Evolutionary conservation across 2,888 invertebrate species (phyloP).

Genomic region (Augochlorella aurata): DNA sequence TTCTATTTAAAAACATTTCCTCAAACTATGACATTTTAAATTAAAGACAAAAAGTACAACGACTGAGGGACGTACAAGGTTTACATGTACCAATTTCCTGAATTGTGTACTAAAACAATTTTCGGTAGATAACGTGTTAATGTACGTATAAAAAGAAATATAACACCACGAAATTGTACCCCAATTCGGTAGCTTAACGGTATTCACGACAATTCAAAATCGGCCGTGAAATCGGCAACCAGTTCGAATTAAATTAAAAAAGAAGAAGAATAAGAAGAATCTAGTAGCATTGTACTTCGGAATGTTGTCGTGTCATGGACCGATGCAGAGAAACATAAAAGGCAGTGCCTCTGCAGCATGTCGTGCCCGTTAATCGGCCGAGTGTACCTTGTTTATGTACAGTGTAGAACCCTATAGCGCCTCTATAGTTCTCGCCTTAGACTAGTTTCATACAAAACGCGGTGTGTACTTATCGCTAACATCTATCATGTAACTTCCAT

Average conservation of each 20-base stretch:
- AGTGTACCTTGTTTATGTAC: constrained; percentile 52
- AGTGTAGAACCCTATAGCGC: constrained; percentile 49
- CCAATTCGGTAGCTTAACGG: constrained; percentile 10
- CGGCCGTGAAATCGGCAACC: constrained; percentile 26
- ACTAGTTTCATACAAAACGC: constrained; percentile 74
- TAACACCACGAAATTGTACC: constrained; percentile 4
- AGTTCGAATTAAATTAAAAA: constrained; percentile 21
- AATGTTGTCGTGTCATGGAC: constrained; percentile 54
- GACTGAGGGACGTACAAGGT: neutral
- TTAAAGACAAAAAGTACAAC: neutral
- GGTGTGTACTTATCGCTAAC: constrained; percentile 56
- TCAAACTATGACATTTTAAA: neutral
- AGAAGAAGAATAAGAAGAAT: constrained; percentile 18
- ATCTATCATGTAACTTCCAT: constrained; percentile 42
- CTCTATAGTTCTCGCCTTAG: constrained; percentile 63
- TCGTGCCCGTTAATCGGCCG: constrained; percentile 49
- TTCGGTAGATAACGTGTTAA: constrained; percentile 4
- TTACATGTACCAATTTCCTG: neutral
- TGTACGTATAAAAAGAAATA: constrained; percentile 38
- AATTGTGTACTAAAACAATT: neutral
- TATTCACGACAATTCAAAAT: constrained; percentile 10
- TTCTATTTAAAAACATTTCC: too few relatives aligned
- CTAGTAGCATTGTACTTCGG: constrained; percentile 43
- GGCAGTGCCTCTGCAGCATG: constrained; percentile 26
- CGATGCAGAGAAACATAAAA: constrained; percentile 44